These are phyloP conservation scores for Plumapathes pennacea DNA, from an alignment of 92 coral and sea anemone species.

Conservation along the genomic window DNA sequence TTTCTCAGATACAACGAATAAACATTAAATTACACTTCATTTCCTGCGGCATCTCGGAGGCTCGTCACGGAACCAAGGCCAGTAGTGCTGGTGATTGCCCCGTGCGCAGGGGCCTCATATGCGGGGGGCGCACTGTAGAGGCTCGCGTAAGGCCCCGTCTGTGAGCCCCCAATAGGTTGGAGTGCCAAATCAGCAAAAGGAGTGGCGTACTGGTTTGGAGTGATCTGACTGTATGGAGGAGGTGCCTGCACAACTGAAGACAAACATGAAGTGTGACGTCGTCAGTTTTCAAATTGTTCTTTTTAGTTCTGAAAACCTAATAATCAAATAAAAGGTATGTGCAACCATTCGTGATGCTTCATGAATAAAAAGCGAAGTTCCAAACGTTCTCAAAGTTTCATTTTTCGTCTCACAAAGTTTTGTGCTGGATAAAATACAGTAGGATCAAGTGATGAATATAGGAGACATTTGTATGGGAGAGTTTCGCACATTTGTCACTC, in stretches of 20 bases:
- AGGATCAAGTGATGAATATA: no score
- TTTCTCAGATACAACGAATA: no score
- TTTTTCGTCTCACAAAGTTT: no score
- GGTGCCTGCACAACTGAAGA: conserved; percentile 40
- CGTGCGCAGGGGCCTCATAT: conserved; percentile 28
- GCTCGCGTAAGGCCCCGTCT: conserved; percentile 29
- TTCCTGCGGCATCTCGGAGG: conserved; percentile 54
- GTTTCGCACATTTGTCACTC: no score
- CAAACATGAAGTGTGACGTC: neutral
- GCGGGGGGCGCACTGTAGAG: conserved; percentile 73
- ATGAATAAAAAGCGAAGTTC: no score
- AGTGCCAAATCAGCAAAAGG: conserved; percentile 39
- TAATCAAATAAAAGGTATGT: no score
- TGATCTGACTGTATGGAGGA: conserved; percentile 71
- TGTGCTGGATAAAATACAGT: no score
- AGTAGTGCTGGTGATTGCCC: conserved; percentile 43
- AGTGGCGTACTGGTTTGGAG: conserved; percentile 13
- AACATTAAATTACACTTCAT: conserved; percentile 30
- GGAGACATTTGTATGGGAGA: no score
- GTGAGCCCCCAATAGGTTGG: conserved; percentile 3
- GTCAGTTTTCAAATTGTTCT: neutral
- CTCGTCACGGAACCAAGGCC: conserved; percentile 80
- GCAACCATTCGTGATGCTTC: no score
- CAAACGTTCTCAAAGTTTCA: no score
- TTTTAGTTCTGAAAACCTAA: neutral